Conservation (phyloP, 1,140 invertebrate genomes). For the Portunus trituberculatus region DNA sequence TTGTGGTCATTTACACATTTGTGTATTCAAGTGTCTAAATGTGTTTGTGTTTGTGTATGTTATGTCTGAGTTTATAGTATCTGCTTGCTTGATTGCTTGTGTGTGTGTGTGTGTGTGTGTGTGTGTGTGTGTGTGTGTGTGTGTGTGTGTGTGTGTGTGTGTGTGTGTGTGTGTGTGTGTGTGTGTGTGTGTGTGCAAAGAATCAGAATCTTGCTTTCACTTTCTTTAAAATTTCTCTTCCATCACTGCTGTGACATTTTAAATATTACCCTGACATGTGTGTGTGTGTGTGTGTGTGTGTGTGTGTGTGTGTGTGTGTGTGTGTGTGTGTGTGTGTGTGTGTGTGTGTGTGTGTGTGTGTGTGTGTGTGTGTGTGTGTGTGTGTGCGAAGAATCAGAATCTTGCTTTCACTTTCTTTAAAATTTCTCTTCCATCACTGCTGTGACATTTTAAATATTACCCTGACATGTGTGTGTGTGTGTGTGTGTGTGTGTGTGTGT, state of each 20-base stretch:
- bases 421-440: too few relatives aligned
- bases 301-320: slow-evolving; percentile 1
- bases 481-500: too few relatives aligned
- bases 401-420: too few relatives aligned
- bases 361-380: too few relatives aligned
- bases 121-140: slow-evolving; percentile 27
- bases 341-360: background rate
- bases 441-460: too few relatives aligned
- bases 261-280: slow-evolving; percentile 6
- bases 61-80: background rate
- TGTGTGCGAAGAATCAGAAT: too few relatives aligned
- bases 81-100: background rate
- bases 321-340: slow-evolving; percentile 20
- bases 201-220: background rate
- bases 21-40: background rate
- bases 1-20: background rate
- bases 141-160: slow-evolving; percentile 24
- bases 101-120: slow-evolving; percentile 32
- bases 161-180: slow-evolving; percentile 20
- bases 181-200: background rate
- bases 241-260: background rate
- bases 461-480: too few relatives aligned
- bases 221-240: too few relatives aligned
- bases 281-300: slow-evolving; percentile 20
- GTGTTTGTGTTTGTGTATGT: background rate